A percentile compares a stretch with the other conserved stretches of the same genome.
Conservation (phyloP, 1,140 invertebrate species). For the Lepidostoma basale region DNA sequence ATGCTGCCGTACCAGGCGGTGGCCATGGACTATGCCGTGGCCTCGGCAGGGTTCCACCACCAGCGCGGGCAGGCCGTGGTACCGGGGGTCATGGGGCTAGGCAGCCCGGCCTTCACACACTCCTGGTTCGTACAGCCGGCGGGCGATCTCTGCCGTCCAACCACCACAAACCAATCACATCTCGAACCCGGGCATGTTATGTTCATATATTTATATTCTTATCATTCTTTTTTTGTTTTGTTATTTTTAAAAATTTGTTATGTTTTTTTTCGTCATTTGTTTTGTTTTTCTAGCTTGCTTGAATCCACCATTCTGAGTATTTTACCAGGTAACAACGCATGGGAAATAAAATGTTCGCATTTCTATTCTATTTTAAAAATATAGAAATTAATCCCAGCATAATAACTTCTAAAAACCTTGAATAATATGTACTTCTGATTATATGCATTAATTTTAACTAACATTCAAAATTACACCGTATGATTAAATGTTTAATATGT, state of each 20-base stretch:
- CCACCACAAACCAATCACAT: conserved; percentile 78
- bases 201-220: conserved; percentile 63
- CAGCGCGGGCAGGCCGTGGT: conserved; percentile 68
- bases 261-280: neutral
- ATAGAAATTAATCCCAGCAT: no score
- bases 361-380: no score
- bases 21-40: conserved; percentile 85
- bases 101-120: conserved; percentile 78
- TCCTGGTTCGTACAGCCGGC: conserved; percentile 89
- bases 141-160: conserved; percentile 80
- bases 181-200: conserved; percentile 86
- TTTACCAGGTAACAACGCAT: no score
- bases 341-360: no score
- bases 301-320: no score
- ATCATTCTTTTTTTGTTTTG: conserved; percentile 34
- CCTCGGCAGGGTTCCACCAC: conserved; percentile 73
- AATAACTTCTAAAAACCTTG: neutral
- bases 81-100: conserved; percentile 66
- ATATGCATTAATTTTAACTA: neutral
- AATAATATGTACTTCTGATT: neutral
- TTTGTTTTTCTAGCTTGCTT: no score
- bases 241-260: conserved; percentile 9
- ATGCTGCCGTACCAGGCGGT: conserved; percentile 89
- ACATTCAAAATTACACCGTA: no score
- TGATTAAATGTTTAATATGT: no score